Base-by-base conservation (phyloP, 2,797 vertebrate species). In the Dendrocincla tyrannina region DNA sequence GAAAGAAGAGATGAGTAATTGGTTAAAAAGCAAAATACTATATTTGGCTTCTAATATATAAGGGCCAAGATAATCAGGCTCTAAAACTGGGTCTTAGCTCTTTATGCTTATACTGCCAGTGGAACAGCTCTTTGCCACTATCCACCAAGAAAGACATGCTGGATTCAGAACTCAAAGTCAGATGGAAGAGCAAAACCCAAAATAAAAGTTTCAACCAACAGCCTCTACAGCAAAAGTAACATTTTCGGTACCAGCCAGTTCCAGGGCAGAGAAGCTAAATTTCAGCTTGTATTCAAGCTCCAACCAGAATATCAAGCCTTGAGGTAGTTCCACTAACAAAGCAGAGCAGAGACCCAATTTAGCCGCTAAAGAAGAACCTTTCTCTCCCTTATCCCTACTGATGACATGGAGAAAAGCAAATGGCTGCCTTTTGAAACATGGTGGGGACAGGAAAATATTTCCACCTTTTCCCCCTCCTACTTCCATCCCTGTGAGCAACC, bases 1-100 rank as follows among this genome's bases (percentile, higher is more conserved):
- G 93, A 95, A 95, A 96, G 67, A 88, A 59, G 17, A 86, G 8
- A 95, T 13, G 33, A 86, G 52, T 42, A 94, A 94, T 53, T 59
- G 25, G 27, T 88, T 85, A 82, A 62, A 95, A 91, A 66, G 58
- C 25, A 95, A 52, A 82, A 52, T 13, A 59, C 14, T 96, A 8
- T 59, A 79, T 79, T 73, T 88, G 64, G 69, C 24, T 86, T 78
- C 55, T 62, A 68, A 22, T 33, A 60, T 33, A 59, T 56, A 82
- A 68, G 35, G 18, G 50, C 66, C 69, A 60, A 92, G 47, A 84
- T 53, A 88, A 76, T 53, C 33, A 66, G 25, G 55, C 42, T 90
- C 66, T 88, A 53, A 91, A 74, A n/a, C 9, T 58, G 27, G 19
- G 10, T 32, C 42, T 20, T 58, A 23, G 13, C 6, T 89, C 50